These are phyloP conservation scores for Eptesicus fuscus DNA, from an alignment of 2,113 vertebrate species.

Conservation along the genomic window DNA sequence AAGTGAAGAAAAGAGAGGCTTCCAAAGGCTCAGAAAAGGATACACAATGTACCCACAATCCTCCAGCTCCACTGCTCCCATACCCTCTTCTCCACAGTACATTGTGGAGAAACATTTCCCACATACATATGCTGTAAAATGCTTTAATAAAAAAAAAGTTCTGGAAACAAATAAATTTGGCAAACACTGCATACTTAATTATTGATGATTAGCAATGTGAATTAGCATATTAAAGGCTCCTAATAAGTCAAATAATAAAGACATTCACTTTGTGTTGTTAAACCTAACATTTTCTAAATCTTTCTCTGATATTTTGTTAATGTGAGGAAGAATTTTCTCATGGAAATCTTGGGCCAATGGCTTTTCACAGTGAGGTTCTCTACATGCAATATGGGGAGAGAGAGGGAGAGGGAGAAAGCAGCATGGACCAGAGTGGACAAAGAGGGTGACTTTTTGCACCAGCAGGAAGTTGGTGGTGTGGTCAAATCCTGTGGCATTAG, in stretches of 20 bases:
- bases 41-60: not conserved
- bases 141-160: not conserved
- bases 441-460: not conserved
- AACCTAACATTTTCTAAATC: not conserved
- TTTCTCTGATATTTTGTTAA: not conserved
- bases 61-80: not conserved
- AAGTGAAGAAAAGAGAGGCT: not conserved
- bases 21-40: not conserved
- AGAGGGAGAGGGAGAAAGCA: not conserved
- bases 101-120: not conserved
- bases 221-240: not conserved
- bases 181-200: not conserved
- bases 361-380: not conserved
- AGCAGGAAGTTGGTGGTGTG: not conserved
- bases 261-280: not conserved
- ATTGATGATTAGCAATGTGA: not conserved
- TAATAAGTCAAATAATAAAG: not conserved
- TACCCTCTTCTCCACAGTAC: not conserved
- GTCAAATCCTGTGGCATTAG: not conserved
- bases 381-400: fast-evolving
- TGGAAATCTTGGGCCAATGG: not conserved
- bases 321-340: not conserved
- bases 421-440: not conserved
- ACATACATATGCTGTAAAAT: not conserved
- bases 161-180: not conserved